Evolutionary conservation across 1,140 invertebrate genomes (phyloP).

Genomic region (Philopotamus ludificatus): DNA sequence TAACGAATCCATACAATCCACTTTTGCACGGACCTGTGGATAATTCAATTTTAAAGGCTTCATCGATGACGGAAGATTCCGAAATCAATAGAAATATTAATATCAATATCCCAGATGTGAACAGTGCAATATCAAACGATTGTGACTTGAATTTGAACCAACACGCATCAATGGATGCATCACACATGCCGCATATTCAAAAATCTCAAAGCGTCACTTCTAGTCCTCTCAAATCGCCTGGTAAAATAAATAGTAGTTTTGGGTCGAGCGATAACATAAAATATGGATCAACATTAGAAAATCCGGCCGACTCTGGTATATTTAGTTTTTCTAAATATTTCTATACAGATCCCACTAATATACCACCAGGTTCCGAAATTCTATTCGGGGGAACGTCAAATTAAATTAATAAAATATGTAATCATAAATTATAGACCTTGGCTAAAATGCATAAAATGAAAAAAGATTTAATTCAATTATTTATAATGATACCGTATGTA

Average conservation of each 20-base stretch:
- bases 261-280: constrained; percentile 51
- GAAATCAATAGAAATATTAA: not conserved
- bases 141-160: constrained; percentile 15
- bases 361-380: constrained; percentile 60
- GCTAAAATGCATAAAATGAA: no score
- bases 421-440: no score
- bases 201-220: constrained; percentile 52
- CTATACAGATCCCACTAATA: constrained; percentile 51
- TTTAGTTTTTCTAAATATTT: constrained; percentile 61
- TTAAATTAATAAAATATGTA: no score
- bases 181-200: constrained; percentile 25
- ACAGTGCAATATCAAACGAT: not conserved
- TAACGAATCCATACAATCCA: constrained; percentile 57
- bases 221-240: constrained; percentile 47
- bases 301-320: constrained; percentile 44
- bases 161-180: not conserved
- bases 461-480: no score
- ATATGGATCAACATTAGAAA: constrained; percentile 40
- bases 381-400: constrained; percentile 51
- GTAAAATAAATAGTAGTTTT: constrained; percentile 45
- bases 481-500: no score
- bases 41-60: not conserved
- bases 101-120: not conserved
- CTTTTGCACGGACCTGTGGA: constrained; percentile 1
- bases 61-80: not conserved